Conservation (phyloP, 2,888 invertebrate genomes). For the Octonoba sinensis region DNA sequence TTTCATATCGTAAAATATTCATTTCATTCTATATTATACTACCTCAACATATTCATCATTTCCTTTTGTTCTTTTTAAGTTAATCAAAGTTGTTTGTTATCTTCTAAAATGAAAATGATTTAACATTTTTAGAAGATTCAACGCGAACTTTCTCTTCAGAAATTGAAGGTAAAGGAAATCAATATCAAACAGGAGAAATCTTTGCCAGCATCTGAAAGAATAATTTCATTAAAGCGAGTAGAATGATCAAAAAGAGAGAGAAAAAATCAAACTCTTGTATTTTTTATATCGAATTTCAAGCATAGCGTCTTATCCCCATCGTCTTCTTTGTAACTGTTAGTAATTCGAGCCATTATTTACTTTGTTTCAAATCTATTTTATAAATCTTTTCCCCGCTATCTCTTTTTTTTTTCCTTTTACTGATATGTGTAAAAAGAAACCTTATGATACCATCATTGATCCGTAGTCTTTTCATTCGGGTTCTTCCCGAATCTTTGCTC, state of each 20-base stretch:
- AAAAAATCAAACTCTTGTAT: conserved; percentile 3
- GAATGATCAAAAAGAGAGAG: neutral
- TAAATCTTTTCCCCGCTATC: conserved; percentile 1
- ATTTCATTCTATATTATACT: no score
- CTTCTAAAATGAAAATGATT: no score
- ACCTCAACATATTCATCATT: no score
- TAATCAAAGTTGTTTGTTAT: no score
- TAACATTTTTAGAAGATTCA: no score
- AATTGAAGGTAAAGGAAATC: conserved; percentile 2
- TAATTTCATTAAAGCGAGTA: conserved; percentile 40
- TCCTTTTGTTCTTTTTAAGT: no score
- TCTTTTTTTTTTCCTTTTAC: neutral
- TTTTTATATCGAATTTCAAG: conserved; percentile 22
- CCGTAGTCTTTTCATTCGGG: neutral
- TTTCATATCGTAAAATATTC: no score
- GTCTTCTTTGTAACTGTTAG: conserved; percentile 15
- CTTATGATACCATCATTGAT: conserved; percentile 4
- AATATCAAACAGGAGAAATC: conserved; percentile 13
- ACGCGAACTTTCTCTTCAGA: no score
- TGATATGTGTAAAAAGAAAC: conserved; percentile 7
- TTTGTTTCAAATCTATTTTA: conserved; percentile 27
- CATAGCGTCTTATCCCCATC: neutral
- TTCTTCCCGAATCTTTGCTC: neutral
- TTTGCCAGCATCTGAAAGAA: conserved; percentile 14
- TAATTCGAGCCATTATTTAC: conserved; percentile 46